These are phyloP conservation scores for Macrocentrus cingulum DNA, from an alignment of 1,140 invertebrate genomes.

Conservation along the genomic window DNA sequence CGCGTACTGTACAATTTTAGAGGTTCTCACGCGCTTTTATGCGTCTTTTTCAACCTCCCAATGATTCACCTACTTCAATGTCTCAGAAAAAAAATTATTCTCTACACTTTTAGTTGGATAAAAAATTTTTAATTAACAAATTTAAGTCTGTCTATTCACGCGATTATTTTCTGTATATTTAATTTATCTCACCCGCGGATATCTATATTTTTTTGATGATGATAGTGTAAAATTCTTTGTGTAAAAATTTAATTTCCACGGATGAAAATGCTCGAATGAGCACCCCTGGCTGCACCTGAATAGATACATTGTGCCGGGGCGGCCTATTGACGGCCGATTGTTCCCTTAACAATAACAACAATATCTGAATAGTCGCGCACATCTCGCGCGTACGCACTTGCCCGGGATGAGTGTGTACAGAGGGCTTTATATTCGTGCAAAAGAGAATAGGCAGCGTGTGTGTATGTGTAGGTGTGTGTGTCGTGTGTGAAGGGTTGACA, in stretches of 20 bases:
- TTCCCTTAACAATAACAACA: slow-evolving; percentile 60
- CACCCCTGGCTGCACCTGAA: slow-evolving; percentile 57
- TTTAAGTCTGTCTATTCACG: no score
- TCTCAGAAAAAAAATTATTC: background rate
- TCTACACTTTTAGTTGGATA: no score
- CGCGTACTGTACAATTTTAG: slow-evolving; percentile 30
- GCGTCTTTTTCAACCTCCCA: background rate
- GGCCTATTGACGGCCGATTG: slow-evolving; percentile 59
- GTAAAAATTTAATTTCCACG: slow-evolving; percentile 27
- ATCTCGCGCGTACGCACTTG: slow-evolving; percentile 47
- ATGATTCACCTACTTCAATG: background rate
- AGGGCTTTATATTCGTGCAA: background rate
- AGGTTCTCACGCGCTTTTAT: slow-evolving; percentile 28
- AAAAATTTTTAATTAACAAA: no score
- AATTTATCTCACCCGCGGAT: no score
- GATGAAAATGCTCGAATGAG: slow-evolving; percentile 44
- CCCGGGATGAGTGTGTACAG: slow-evolving; percentile 21
- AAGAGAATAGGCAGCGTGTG: no score
- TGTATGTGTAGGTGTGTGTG: background rate
- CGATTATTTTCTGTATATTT: no score
- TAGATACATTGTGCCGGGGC: slow-evolving; percentile 58
- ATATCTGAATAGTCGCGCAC: slow-evolving; percentile 58
- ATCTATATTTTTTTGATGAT: no score
- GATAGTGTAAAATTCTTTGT: no score
- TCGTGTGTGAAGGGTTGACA: background rate